A percentile compares a stretch with the other conserved stretches of the same genome.
phyloP scores from a whole-genome alignment of 2,113 vertebrate genomes.

The Toxotes jaculatrix region DNA sequence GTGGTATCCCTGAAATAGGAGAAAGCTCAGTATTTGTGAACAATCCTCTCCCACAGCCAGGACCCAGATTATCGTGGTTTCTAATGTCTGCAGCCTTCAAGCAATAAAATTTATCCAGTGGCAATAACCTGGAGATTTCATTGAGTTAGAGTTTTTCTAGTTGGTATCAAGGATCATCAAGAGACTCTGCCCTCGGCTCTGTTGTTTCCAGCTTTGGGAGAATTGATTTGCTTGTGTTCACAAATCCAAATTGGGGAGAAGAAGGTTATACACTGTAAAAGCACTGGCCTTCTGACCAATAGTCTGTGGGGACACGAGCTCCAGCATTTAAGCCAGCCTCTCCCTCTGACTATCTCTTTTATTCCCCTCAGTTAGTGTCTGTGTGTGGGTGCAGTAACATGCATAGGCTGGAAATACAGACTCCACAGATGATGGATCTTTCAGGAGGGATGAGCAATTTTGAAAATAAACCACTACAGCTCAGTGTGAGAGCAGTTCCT shows the following conservation, averaged over 20 bases:
- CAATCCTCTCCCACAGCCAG: constrained; percentile 22
- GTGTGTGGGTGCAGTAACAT: constrained; percentile 21
- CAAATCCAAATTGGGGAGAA: constrained; percentile 22
- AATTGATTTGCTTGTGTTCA: constrained; percentile 50
- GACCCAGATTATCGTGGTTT: constrained; percentile 3
- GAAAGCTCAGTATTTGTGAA: constrained; percentile 27
- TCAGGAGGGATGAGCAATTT: constrained; percentile 54
- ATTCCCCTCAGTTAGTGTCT: neutral
- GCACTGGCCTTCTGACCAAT: neutral
- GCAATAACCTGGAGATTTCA: constrained; percentile 23
- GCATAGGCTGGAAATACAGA: constrained; percentile 29
- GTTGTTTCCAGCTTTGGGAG: constrained; percentile 25
- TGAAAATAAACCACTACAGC: constrained; percentile 39
- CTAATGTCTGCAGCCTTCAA: constrained; percentile 9
- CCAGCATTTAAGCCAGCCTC: constrained; percentile 1
- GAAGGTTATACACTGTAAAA: constrained; percentile 15
- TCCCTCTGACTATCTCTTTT: constrained; percentile 2
- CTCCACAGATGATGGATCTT: constrained; percentile 51
- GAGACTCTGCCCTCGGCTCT: constrained; percentile 21
- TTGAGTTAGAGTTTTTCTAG: constrained; percentile 5
- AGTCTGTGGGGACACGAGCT: neutral
- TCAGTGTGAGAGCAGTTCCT: constrained; percentile 24
- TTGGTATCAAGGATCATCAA: constrained; percentile 32
- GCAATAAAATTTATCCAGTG: constrained; percentile 34
- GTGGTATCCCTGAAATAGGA: constrained; percentile 9